Evolutionary conservation across 1,140 invertebrate genomes (phyloP).

Genomic region (Euglossa dilemma): DNA sequence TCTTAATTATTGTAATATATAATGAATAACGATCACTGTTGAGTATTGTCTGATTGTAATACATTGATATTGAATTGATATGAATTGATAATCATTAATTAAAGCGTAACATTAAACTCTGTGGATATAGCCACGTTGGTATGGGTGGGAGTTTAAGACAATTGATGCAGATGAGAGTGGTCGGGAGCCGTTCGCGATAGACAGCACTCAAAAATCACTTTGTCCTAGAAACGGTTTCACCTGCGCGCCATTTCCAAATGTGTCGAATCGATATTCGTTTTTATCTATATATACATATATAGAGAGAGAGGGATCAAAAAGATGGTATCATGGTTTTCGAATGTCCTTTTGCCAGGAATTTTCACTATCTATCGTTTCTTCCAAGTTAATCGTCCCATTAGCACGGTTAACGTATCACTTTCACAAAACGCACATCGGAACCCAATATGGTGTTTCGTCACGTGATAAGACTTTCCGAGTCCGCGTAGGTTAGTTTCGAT

Average conservation of each 20-base stretch:
- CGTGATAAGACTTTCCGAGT: conserved; percentile 12
- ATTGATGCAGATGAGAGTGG: conserved; percentile 40
- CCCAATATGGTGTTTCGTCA: not conserved
- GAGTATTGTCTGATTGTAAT: conserved; percentile 84
- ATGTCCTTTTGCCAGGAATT: not conserved
- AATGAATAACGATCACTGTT: conserved; percentile 83
- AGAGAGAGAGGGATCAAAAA: conserved; percentile 27
- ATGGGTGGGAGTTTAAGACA: conserved; percentile 56
- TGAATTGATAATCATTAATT: conserved; percentile 84
- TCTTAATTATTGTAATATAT: conserved; percentile 83
- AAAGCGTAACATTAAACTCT: conserved; percentile 80
- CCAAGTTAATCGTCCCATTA: conserved; percentile 20
- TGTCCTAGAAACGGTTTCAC: conserved; percentile 1
- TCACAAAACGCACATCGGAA: conserved; percentile 36
- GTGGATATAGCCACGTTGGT: conserved; percentile 81
- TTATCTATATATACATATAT: conserved; percentile 22
- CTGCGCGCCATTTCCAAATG: not conserved
- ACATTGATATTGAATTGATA: conserved; percentile 83
- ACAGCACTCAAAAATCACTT: conserved; percentile 28
- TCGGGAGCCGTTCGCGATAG: conserved; percentile 54
- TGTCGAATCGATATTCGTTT: conserved; percentile 15
- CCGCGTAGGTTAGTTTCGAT: conserved; percentile 17
- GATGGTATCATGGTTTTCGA: conserved; percentile 5
- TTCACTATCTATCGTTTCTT: conserved; percentile 1
- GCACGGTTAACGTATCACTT: not conserved